Conservation (phyloP, 2,797 vertebrate species). For the Liasis olivaceus region DNA sequence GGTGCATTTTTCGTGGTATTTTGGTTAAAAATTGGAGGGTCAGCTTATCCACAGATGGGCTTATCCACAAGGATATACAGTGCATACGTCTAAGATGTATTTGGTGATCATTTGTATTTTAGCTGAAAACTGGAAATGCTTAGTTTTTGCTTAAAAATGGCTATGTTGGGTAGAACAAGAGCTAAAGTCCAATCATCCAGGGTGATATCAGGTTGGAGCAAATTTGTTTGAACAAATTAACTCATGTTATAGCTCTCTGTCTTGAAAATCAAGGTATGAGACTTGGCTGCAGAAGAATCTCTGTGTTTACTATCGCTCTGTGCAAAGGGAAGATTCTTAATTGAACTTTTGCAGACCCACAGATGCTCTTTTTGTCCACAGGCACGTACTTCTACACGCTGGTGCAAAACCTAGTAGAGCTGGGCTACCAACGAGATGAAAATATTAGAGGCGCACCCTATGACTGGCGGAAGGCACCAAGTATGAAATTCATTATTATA, state of each 20-base stretch:
- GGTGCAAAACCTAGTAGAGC: slow-evolving; percentile 87
- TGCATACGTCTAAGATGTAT: not conserved
- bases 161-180: too few relatives aligned
- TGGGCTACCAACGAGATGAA: slow-evolving; percentile 89
- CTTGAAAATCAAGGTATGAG: not conserved
- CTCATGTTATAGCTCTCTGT: too few relatives aligned
- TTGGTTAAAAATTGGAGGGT: too few relatives aligned
- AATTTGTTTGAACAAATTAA: not conserved
- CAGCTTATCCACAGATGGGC: too few relatives aligned
- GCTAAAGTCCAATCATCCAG: too few relatives aligned
- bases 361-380: slow-evolving; percentile 63
- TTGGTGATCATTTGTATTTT: not conserved
- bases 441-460: slow-evolving; percentile 94
- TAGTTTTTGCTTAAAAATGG: not conserved
- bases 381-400: slow-evolving; percentile 95
- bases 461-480: slow-evolving; percentile 97
- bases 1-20: too few relatives aligned
- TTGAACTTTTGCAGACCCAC: not conserved
- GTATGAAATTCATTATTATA: slow-evolving; percentile 74
- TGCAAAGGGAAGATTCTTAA: not conserved
- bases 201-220: too few relatives aligned
- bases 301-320: not conserved
- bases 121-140: not conserved
- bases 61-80: too few relatives aligned
- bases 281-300: not conserved